Conservation (phyloP, 2,888 invertebrate genomes). For the Tetramorium bicarinatum region DNA sequence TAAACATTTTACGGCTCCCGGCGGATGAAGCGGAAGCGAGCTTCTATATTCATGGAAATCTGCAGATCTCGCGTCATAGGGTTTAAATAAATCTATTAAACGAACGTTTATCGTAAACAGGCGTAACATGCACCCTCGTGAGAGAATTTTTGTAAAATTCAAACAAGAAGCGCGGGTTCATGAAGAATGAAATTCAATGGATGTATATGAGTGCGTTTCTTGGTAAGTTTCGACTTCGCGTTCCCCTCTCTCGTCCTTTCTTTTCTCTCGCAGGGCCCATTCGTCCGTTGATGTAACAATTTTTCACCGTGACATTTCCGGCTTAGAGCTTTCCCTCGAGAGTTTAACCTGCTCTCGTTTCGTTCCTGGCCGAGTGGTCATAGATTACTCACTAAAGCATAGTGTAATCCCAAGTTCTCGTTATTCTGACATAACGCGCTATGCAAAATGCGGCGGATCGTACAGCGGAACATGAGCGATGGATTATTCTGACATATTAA, state of each 20-base stretch:
- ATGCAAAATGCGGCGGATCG: conserved; percentile 12
- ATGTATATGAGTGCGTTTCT: conserved; percentile 37
- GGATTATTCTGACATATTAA: not conserved
- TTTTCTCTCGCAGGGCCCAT: conserved; percentile 44
- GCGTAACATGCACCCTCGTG: not conserved
- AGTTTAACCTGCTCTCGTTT: conserved; percentile 52
- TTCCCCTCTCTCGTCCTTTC: not conserved
- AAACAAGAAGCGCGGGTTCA: not conserved
- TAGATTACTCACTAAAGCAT: conserved; percentile 54
- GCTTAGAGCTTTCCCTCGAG: conserved; percentile 47
- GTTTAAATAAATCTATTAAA: conserved; percentile 18
- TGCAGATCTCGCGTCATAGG: conserved; percentile 23
- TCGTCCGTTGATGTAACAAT: conserved; percentile 53
- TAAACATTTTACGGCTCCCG: conserved; percentile 43
- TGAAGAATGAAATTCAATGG: conserved; percentile 25
- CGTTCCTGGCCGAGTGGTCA: conserved; percentile 49
- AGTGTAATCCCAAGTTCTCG: conserved; percentile 43
- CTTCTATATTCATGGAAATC: conserved; percentile 43
- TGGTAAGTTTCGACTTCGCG: conserved; percentile 44
- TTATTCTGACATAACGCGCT: conserved; percentile 23
- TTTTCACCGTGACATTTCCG: conserved; percentile 52
- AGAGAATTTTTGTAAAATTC: not conserved
- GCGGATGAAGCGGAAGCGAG: conserved; percentile 1
- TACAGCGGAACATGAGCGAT: not conserved
- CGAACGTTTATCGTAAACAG: conserved; percentile 17